Evolutionary conservation across 2,797 vertebrate genomes (phyloP).

Genomic region (Gephyroberyx darwinii): DNA sequence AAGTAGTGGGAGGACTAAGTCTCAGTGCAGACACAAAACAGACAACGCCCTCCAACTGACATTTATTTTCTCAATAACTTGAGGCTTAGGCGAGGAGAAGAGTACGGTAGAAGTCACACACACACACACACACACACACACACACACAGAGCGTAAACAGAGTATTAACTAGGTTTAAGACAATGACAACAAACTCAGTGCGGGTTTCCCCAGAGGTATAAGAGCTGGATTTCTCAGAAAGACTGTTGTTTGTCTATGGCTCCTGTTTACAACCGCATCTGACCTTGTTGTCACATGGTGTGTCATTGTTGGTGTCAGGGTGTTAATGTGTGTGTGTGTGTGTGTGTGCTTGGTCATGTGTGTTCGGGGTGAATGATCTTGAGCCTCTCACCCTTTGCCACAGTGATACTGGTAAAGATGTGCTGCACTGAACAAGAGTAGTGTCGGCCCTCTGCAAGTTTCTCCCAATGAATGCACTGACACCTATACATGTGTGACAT

Average conservation of each 20-base stretch:
- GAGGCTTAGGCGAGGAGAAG: conserved; percentile 69
- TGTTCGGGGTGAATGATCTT: not conserved
- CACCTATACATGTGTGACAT: not conserved
- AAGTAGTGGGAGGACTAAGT: conserved; percentile 64
- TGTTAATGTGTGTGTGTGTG: conserved; percentile 14
- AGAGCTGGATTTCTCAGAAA: conserved; percentile 51
- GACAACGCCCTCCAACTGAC: conserved; percentile 81
- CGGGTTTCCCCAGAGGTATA: conserved; percentile 49
- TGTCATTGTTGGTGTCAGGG: conserved; percentile 30
- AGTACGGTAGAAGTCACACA: conserved; percentile 67
- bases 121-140: conserved; percentile 30
- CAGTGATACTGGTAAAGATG: too few relatives aligned
- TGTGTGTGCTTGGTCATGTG: conserved; percentile 12
- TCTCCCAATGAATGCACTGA: not conserved
- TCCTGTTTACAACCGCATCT: conserved; percentile 57
- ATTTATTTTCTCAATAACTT: conserved; percentile 81
- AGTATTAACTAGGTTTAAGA: conserved; percentile 64
- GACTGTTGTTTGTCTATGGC: conserved; percentile 50
- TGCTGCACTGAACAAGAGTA: not conserved
- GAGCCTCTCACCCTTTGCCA: not conserved
- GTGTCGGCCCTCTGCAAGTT: not conserved
- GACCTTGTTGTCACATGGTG: conserved; percentile 55
- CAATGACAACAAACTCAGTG: conserved; percentile 55
- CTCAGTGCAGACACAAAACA: conserved; percentile 66
- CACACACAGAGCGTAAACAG: conserved; percentile 51